Evolutionary conservation across 2,888 invertebrate genomes (phyloP).

Genomic region (Apamea anceps): DNA sequence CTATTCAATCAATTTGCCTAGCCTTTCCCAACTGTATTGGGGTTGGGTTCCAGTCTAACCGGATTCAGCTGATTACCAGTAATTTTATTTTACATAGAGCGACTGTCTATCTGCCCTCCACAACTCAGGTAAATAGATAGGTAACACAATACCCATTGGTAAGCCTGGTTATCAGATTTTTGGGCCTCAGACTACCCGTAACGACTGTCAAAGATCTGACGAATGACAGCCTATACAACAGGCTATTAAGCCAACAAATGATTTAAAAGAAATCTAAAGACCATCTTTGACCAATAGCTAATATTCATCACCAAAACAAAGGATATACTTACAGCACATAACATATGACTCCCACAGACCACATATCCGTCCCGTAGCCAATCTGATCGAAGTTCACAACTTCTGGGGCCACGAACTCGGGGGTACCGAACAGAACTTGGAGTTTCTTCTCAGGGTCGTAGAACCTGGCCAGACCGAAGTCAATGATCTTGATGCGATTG

Average conservation of each 20-base stretch:
- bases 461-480: conserved; percentile 98
- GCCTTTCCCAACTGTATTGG: no score
- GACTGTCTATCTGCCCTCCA: no score
- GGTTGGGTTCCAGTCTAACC: no score
- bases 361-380: conserved; percentile 99
- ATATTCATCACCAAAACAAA: background rate
- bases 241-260: background rate
- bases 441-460: conserved; percentile 97
- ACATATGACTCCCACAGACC: conserved; percentile 99
- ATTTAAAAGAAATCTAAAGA: background rate
- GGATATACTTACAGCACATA: conserved; percentile 97
- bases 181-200: no score
- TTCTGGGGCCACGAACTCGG: conserved; percentile 99
- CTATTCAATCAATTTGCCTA: no score
- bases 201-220: no score
- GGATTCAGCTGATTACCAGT: no score
- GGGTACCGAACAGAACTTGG: conserved; percentile 98
- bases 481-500: conserved; percentile 99
- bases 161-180: no score
- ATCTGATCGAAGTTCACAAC: conserved; percentile 99
- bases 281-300: background rate
- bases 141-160: no score
- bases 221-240: background rate
- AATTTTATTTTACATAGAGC: no score
- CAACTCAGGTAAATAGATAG: no score